Percentiles rank a stretch among this genome's conserved stretches.
These are phyloP conservation scores for Episyrphus balteatus DNA, from an alignment of 1,140 invertebrate species.

Conservation along the genomic window DNA sequence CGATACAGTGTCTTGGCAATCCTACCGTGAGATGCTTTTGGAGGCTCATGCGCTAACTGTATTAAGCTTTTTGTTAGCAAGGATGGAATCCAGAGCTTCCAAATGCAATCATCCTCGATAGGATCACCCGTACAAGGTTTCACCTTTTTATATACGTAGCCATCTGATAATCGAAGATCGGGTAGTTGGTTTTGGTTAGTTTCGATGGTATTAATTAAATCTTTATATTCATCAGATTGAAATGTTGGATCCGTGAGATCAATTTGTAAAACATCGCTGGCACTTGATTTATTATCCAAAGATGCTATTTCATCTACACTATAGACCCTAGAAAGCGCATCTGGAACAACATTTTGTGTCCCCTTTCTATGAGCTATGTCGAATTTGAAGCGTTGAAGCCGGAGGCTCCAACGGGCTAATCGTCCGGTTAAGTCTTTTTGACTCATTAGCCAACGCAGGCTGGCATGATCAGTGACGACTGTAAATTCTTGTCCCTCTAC, in stretches of 20 bases:
- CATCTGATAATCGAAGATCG: constrained; percentile 5
- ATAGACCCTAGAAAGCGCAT: constrained; percentile 3
- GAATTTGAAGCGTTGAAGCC: constrained; percentile 4
- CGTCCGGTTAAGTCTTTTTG: constrained; percentile 10
- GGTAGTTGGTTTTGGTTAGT: constrained; percentile 3
- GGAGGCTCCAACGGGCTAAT: constrained; percentile 6
- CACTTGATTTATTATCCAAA: constrained; percentile 2
- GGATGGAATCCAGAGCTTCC: too few relatives aligned
- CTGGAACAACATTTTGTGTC: constrained; percentile 1
- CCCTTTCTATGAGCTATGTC: constrained; percentile 3
- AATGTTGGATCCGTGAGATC: constrained; percentile 4
- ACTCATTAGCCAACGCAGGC: constrained; percentile 9
- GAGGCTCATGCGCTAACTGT: constrained; percentile 1
- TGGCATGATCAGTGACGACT: constrained; percentile 10
- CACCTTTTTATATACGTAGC: constrained; percentile 8
- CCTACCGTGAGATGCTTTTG: constrained; percentile 3
- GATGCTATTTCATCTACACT: background rate
- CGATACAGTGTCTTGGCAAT: constrained; percentile 3
- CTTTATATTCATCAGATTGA: constrained; percentile 1
- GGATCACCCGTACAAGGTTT: too few relatives aligned
- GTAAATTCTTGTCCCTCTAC: constrained; percentile 4
- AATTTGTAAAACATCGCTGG: constrained; percentile 1
- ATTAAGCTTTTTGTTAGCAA: background rate
- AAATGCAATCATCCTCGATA: too few relatives aligned
- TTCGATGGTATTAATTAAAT: background rate